A percentile compares a stretch with the other conserved stretches of the same genome.
Conservation (phyloP, 2,888 invertebrate species). For the Rhopalosiphum nymphaeae region DNA sequence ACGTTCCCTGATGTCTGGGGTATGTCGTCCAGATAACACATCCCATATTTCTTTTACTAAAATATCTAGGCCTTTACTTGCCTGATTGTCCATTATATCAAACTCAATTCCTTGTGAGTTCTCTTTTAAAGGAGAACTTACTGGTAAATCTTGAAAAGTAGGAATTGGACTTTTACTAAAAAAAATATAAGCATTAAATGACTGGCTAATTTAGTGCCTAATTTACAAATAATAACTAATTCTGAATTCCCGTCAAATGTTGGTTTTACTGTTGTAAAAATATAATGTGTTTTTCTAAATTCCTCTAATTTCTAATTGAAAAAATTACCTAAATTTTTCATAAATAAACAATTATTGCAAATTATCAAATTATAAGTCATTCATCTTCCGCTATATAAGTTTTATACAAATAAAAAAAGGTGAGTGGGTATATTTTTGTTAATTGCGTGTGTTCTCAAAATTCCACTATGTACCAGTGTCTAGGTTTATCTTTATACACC, state of each 20-base stretch:
- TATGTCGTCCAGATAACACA: conserved; percentile 15
- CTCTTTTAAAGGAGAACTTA: not conserved
- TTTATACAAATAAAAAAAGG: no score
- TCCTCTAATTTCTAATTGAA: not conserved
- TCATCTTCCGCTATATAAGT: not conserved
- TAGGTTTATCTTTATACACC: not conserved
- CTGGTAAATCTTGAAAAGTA: not conserved
- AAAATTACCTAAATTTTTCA: no score
- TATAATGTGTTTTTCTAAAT: not conserved
- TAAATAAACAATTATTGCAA: no score
- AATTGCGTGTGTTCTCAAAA: no score
- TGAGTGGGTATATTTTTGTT: not conserved
- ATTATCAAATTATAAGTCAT: no score
- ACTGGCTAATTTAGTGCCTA: not conserved
- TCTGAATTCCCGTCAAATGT: not conserved
- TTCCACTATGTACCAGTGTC: not conserved
- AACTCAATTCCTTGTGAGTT: not conserved
- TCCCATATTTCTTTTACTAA: conserved; percentile 35
- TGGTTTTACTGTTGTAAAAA: not conserved
- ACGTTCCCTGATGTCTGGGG: not conserved
- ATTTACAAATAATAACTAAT: not conserved
- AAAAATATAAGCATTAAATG: not conserved
- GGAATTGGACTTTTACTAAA: conserved; percentile 5
- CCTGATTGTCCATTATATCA: not conserved
- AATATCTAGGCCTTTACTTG: not conserved